Conservation (phyloP, 2,113 vertebrate species). For the Chascanopsetta lugubris region DNA sequence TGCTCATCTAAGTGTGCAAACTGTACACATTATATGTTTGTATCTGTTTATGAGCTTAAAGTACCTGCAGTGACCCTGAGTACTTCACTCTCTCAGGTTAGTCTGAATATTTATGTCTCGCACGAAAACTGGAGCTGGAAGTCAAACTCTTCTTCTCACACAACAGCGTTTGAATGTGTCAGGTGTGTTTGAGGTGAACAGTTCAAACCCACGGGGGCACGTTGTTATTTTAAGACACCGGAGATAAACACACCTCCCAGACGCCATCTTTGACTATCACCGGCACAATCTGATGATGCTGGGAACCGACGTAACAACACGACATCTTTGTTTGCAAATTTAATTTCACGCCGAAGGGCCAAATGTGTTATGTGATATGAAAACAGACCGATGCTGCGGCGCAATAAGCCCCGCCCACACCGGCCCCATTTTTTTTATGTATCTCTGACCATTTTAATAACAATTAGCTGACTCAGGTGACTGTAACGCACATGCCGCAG, state of each 20-base stretch:
- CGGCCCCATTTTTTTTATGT: not conserved
- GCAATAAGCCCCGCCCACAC: not conserved
- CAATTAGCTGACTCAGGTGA: conserved; percentile 5
- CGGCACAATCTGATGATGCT: conserved; percentile 22
- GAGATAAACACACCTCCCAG: conserved; percentile 42
- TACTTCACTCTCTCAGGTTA: conserved; percentile 6
- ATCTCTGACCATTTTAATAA: conserved; percentile 2
- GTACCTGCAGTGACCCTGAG: not conserved
- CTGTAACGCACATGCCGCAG: conserved; percentile 12
- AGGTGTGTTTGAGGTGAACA: conserved; percentile 39
- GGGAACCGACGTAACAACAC: conserved; percentile 30
- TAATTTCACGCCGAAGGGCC: conserved; percentile 33
- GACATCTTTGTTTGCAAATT: conserved; percentile 54
- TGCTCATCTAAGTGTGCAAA: too few species aligned
- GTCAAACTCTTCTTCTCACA: conserved; percentile 29
- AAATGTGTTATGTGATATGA: conserved; percentile 37
- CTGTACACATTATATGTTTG: not conserved
- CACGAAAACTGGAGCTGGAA: conserved; percentile 15
- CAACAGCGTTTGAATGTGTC: conserved; percentile 18
- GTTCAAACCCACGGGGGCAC: conserved; percentile 24
- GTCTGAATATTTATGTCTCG: conserved; percentile 4
- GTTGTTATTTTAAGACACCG: conserved; percentile 37
- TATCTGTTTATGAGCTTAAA: not conserved
- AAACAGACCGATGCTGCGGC: conserved; percentile 26
- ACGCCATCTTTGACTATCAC: conserved; percentile 12